Evolutionary conservation across 1,140 invertebrate species (phyloP).

Genomic region (Pogonomyrmex californicus): DNA sequence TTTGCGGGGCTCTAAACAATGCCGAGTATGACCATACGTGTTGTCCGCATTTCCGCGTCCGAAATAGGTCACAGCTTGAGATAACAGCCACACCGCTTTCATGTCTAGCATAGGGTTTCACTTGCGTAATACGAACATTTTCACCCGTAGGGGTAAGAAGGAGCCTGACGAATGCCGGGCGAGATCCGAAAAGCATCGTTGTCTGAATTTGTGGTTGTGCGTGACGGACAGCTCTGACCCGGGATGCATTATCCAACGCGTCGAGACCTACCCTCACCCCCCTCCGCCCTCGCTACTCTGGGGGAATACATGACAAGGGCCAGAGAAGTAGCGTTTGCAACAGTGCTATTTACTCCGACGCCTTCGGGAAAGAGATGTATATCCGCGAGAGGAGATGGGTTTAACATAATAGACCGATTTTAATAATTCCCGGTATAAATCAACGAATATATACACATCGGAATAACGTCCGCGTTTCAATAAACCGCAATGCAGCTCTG

Average conservation of each 20-base stretch:
- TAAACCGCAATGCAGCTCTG: conserved; percentile 36
- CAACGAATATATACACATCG: conserved; percentile 6
- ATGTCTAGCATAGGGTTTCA: neutral
- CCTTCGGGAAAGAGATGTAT: conserved; percentile 26
- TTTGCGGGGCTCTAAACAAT: neutral
- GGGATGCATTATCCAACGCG: conserved; percentile 69
- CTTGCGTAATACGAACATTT: conserved; percentile 41
- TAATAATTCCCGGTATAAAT: conserved; percentile 62
- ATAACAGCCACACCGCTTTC: conserved; percentile 23
- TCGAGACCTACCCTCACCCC: conserved; percentile 45
- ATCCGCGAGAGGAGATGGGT: conserved; percentile 4
- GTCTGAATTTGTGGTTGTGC: conserved; percentile 62
- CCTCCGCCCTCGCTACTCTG: conserved; percentile 24
- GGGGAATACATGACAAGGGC: conserved; percentile 46
- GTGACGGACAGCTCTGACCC: conserved; percentile 66
- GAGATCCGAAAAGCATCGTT: conserved; percentile 67
- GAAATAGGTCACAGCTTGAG: conserved; percentile 27
- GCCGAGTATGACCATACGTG: neutral
- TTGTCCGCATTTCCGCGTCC: neutral
- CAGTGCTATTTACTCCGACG: conserved; percentile 56
- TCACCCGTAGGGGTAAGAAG: conserved; percentile 23
- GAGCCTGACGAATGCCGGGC: conserved; percentile 44
- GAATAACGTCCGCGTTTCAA: conserved; percentile 29
- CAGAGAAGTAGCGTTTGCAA: conserved; percentile 34
- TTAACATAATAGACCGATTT: conserved; percentile 62